Percentiles rank a stretch among this genome's conserved stretches.
Conservation (phyloP, 2,888 invertebrate species). For the Stictocephala bisonia region DNA sequence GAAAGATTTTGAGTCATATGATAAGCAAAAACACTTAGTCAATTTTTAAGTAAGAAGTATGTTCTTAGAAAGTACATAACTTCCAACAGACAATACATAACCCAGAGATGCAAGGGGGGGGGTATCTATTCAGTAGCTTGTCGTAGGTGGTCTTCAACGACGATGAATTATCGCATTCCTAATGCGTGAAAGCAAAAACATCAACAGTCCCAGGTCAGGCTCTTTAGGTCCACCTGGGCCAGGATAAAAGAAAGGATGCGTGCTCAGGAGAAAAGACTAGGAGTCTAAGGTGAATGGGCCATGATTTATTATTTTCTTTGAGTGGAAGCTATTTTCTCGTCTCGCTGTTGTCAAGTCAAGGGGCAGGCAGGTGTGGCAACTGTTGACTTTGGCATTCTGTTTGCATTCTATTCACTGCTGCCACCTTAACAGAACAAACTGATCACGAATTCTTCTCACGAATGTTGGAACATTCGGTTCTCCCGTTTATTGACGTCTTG, state of each 20-base stretch:
- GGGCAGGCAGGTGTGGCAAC: constrained; percentile 40
- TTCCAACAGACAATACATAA: too few species aligned
- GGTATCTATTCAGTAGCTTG: too few species aligned
- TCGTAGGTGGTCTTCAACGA: too few species aligned
- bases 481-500: constrained; percentile 5
- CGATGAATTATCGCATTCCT: constrained; percentile 21
- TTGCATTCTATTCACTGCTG: constrained; percentile 32
- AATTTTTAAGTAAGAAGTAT: too few species aligned
- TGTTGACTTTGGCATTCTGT: constrained; percentile 38
- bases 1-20: too few species aligned
- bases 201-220: constrained; percentile 12
- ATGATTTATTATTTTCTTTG: constrained; percentile 38
- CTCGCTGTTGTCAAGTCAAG: too few species aligned
- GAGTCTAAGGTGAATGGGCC: constrained; percentile 1
- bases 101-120: too few species aligned
- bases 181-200: constrained; percentile 22
- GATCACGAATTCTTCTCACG: constrained; percentile 14
- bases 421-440: constrained; percentile 10
- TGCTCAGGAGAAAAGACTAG: background rate
- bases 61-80: too few species aligned
- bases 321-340: constrained; percentile 20
- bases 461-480: constrained; percentile 22
- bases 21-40: too few species aligned
- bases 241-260: constrained; percentile 22
- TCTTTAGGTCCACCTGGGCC: constrained; percentile 26